These are phyloP conservation scores for Stigmatopora nigra DNA, from an alignment of 2,113 vertebrate species.

Conservation along the genomic window DNA sequence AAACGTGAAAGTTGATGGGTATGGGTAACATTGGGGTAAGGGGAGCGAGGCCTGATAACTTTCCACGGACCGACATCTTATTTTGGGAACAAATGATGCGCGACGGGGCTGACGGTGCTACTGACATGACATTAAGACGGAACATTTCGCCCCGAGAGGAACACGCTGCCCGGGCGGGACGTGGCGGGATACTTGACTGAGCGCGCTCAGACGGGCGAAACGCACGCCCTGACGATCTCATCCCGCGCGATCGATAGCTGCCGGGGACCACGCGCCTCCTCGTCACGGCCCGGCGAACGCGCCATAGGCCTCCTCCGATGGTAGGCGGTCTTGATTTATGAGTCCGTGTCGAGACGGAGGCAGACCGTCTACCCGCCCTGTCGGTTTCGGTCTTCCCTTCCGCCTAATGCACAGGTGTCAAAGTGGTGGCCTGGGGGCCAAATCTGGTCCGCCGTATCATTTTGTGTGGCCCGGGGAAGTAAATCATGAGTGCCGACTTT, in stretches of 20 bases:
- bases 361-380: constrained; percentile 50
- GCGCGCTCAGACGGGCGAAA: constrained; percentile 51
- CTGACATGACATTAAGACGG: constrained; percentile 30
- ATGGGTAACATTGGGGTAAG: neutral
- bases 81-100: constrained; percentile 7
- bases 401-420: no score
- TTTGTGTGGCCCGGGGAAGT: no score
- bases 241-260: constrained; percentile 60
- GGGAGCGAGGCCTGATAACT: neutral
- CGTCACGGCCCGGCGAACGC: constrained; percentile 60
- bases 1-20: no score
- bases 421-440: no score
- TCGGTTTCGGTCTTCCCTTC: constrained; percentile 45
- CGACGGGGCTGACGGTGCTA: constrained; percentile 24
- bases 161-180: constrained; percentile 34
- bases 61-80: neutral
- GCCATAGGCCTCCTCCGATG: constrained; percentile 53
- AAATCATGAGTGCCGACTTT: no score
- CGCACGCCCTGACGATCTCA: constrained; percentile 54
- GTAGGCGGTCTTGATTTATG: constrained; percentile 58
- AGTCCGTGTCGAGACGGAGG: constrained; percentile 54
- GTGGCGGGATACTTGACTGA: constrained; percentile 48
- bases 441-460: no score
- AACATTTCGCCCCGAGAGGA: constrained; percentile 43
- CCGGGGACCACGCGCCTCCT: constrained; percentile 56